Evolutionary conservation across 2,888 invertebrate species (phyloP).

Genomic region (Monochamus alternatus): DNA sequence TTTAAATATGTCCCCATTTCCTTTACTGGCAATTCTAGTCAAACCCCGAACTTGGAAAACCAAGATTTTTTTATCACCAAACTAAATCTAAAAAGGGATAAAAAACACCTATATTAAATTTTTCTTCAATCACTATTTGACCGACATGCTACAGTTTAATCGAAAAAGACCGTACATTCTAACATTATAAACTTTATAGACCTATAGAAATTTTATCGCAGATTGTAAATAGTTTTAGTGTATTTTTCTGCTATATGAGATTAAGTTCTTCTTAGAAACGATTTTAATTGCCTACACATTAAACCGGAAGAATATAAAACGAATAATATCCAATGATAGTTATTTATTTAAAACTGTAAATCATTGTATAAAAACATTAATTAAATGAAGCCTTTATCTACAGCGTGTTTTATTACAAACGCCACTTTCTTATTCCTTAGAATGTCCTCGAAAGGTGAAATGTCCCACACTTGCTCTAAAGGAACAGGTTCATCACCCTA

Average conservation of each 20-base stretch:
- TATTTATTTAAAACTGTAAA: background rate
- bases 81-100: no score
- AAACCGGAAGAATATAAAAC: background rate
- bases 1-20: no score
- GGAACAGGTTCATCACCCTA: constrained; percentile 74
- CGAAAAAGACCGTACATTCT: background rate
- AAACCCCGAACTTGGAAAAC: no score
- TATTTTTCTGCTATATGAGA: constrained; percentile 4
- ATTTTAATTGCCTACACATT: background rate
- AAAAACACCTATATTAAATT: no score
- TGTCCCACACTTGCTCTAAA: constrained; percentile 78
- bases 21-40: no score
- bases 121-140: no score
- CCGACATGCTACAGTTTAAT: no score
- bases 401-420: constrained; percentile 77
- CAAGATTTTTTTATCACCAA: no score
- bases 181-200: constrained; percentile 33
- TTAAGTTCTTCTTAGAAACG: background rate
- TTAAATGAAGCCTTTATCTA: constrained; percentile 76
- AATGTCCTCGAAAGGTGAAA: constrained; percentile 76
- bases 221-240: constrained; percentile 22
- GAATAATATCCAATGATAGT: background rate
- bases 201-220: constrained; percentile 19
- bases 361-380: constrained; percentile 34
- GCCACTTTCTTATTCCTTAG: constrained; percentile 77